A percentile compares a stretch with the other conserved stretches of the same genome.
phyloP scores from a whole-genome alignment of 2,888 invertebrate genomes.

The Scelioninae gen. 2 region DNA sequence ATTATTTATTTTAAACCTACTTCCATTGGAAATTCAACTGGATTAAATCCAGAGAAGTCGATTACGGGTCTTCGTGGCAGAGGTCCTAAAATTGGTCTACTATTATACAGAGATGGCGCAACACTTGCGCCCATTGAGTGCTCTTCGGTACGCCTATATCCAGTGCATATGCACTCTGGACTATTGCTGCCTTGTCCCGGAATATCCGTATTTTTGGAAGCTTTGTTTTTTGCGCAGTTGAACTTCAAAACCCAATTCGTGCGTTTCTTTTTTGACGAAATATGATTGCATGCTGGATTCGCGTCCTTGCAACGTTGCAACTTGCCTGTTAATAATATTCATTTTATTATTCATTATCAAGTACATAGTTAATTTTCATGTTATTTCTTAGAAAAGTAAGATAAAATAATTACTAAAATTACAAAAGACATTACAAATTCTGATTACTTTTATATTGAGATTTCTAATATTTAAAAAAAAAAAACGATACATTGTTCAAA shows the following conservation, averaged over 20 bases:
- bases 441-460: too few relatives aligned
- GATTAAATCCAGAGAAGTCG: slow-evolving; percentile 77
- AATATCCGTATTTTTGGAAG: slow-evolving; percentile 73
- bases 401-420: too few relatives aligned
- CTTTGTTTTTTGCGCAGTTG: slow-evolving; percentile 73
- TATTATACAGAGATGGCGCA: slow-evolving; percentile 70
- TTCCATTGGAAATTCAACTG: slow-evolving; percentile 77
- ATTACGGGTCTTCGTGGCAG: slow-evolving; percentile 75
- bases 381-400: too few relatives aligned
- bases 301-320: slow-evolving; percentile 71
- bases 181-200: slow-evolving; percentile 73
- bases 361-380: too few relatives aligned
- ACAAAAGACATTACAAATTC: too few relatives aligned
- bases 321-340: slow-evolving; percentile 64
- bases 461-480: too few relatives aligned
- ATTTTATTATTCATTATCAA: background rate
- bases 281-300: slow-evolving; percentile 72
- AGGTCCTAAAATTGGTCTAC: slow-evolving; percentile 71
- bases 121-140: slow-evolving; percentile 75
- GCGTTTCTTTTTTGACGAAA: slow-evolving; percentile 73
- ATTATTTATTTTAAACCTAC: slow-evolving; percentile 62
- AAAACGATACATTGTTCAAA: too few relatives aligned
- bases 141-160: slow-evolving; percentile 79
- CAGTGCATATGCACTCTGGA: slow-evolving; percentile 81
- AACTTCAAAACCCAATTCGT: slow-evolving; percentile 74